Conservation (phyloP, 2,113 vertebrate genomes). For the Hemicordylus capensis region DNA sequence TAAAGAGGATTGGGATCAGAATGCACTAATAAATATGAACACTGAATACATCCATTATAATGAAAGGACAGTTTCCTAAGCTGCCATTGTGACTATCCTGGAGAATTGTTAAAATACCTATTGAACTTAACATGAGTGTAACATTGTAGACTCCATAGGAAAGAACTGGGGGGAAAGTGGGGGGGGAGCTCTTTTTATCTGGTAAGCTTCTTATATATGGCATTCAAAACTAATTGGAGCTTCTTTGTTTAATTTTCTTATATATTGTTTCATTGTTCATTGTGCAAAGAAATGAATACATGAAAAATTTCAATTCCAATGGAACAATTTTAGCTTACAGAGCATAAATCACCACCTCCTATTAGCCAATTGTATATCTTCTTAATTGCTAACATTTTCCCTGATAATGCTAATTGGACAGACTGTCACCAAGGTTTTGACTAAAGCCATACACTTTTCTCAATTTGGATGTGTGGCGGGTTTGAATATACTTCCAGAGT, state of each 20-base stretch:
- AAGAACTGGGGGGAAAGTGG: not conserved
- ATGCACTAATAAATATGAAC: not conserved
- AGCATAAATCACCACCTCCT: slow-evolving; percentile 12
- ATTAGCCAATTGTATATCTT: slow-evolving; percentile 7
- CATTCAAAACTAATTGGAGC: slow-evolving; percentile 20
- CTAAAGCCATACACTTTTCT: not conserved
- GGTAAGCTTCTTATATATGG: slow-evolving; percentile 16
- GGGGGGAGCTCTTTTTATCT: slow-evolving; percentile 8
- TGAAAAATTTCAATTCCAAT: not conserved
- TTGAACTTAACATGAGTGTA: not conserved
- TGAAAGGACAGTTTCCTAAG: not conserved
- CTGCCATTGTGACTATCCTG: not conserved
- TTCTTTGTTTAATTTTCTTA: slow-evolving; percentile 10
- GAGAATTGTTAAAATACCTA: not conserved
- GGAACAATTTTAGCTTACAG: not conserved
- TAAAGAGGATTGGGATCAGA: not conserved
- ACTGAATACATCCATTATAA: not conserved
- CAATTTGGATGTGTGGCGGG: not conserved
- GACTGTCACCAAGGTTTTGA: slow-evolving; percentile 1
- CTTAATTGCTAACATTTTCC: slow-evolving; percentile 6
- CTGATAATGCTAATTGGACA: slow-evolving; percentile 9
- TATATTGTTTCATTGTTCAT: not conserved
- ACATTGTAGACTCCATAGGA: not conserved
- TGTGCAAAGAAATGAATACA: not conserved
- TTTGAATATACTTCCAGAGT: not conserved